These are phyloP conservation scores for Fratercula arctica DNA, from an alignment of 2,797 vertebrate species.

Conservation along the genomic window DNA sequence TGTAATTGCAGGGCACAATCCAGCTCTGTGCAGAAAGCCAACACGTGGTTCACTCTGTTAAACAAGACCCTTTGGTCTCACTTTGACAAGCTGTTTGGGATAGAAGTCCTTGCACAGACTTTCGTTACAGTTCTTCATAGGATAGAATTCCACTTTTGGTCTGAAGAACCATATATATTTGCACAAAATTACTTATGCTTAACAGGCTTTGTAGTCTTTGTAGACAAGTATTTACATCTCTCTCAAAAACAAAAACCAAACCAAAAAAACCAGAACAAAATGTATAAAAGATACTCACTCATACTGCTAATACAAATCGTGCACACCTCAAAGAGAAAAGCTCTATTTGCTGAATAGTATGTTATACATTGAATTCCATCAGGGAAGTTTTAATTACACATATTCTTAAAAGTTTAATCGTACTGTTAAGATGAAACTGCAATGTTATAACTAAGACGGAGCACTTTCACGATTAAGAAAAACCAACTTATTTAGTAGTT, in stretches of 20 bases:
- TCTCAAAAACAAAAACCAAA: not conserved
- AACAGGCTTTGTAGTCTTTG: not conserved
- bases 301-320: not conserved
- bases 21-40: not conserved
- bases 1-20: not conserved
- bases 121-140: not conserved
- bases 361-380: not conserved
- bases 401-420: conserved; percentile 32
- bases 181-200: not conserved
- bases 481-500: not conserved
- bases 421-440: not conserved
- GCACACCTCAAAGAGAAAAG: not conserved
- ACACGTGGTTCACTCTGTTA: not conserved
- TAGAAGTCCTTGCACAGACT: not conserved
- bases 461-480: not conserved
- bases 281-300: not conserved
- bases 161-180: not conserved
- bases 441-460: conserved; percentile 15
- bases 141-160: not conserved
- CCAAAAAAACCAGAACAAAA: rapidly evolving
- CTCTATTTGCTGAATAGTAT: not conserved
- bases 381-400: conserved; percentile 12
- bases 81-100: not conserved
- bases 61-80: not conserved
- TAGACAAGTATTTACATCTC: not conserved